Evolutionary conservation across 2,113 vertebrate species (phyloP).

Genomic region (Atractosteus spatula): DNA sequence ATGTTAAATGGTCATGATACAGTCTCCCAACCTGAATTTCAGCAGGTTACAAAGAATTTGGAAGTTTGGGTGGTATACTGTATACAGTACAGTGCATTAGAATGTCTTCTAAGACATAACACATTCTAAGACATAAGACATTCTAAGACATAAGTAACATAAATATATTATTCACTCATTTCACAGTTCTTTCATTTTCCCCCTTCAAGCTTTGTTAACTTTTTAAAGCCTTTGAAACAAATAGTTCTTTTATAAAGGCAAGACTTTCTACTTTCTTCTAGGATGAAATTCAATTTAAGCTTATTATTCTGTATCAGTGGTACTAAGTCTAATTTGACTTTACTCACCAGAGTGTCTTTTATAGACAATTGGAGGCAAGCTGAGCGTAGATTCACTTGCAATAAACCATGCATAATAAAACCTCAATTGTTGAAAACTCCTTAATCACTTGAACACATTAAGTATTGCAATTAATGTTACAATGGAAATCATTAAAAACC

Average conservation of each 20-base stretch:
- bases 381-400: constrained; percentile 56
- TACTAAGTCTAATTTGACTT: constrained; percentile 69
- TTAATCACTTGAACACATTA: background rate
- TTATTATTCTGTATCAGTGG: constrained; percentile 64
- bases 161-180: too few relatives aligned
- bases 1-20: too few relatives aligned
- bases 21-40: too few relatives aligned
- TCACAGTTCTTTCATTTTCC: too few relatives aligned
- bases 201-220: too few relatives aligned
- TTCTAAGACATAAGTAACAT: too few relatives aligned
- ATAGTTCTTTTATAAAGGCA: constrained; percentile 53
- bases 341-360: constrained; percentile 61
- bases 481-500: constrained; percentile 49
- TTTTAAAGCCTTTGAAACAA: constrained; percentile 32
- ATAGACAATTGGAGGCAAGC: constrained; percentile 57
- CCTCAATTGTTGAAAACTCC: too few relatives aligned
- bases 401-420: constrained; percentile 55
- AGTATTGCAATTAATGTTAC: constrained; percentile 31
- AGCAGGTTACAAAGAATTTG: too few relatives aligned
- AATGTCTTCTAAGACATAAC: too few relatives aligned
- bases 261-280: constrained; percentile 36
- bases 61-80: too few relatives aligned
- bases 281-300: constrained; percentile 64
- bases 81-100: too few relatives aligned
- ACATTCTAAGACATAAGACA: too few relatives aligned